phyloP scores from a whole-genome alignment of 2,797 vertebrate species.

The Novumbra hubbsi region DNA sequence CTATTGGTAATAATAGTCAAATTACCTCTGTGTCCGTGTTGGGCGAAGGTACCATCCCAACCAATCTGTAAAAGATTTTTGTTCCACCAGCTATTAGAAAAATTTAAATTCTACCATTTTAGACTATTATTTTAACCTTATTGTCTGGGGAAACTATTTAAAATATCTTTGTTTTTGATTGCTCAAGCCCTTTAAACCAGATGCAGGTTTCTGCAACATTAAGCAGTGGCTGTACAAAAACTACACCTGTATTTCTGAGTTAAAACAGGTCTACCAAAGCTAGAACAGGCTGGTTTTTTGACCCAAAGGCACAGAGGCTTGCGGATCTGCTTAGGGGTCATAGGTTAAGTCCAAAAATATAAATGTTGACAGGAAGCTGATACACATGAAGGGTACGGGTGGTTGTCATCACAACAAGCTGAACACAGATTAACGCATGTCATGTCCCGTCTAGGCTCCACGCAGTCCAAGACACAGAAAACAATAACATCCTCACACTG shows the following conservation, averaged over 20 bases:
- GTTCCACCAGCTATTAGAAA: too few relatives aligned
- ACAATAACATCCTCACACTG: conserved; percentile 53
- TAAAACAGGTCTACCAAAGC: too few relatives aligned
- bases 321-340: conserved; percentile 13
- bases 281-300: neutral
- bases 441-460: conserved; percentile 33
- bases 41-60: too few relatives aligned
- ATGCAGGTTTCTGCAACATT: neutral
- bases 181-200: too few relatives aligned
- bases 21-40: too few relatives aligned
- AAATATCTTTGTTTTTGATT: too few relatives aligned
- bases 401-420: conserved; percentile 21
- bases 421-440: conserved; percentile 37
- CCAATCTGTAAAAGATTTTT: too few relatives aligned
- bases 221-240: neutral
- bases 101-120: too few relatives aligned
- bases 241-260: neutral
- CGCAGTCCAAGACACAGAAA: conserved; percentile 29
- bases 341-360: conserved; percentile 45
- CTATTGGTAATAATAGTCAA: too few relatives aligned
- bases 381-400: conserved; percentile 25
- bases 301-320: neutral
- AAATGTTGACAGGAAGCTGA: conserved; percentile 39
- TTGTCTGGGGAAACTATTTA: too few relatives aligned
- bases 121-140: too few relatives aligned